phyloP scores from a whole-genome alignment of 2,888 invertebrate genomes.

The Seladonia tumulorum region DNA sequence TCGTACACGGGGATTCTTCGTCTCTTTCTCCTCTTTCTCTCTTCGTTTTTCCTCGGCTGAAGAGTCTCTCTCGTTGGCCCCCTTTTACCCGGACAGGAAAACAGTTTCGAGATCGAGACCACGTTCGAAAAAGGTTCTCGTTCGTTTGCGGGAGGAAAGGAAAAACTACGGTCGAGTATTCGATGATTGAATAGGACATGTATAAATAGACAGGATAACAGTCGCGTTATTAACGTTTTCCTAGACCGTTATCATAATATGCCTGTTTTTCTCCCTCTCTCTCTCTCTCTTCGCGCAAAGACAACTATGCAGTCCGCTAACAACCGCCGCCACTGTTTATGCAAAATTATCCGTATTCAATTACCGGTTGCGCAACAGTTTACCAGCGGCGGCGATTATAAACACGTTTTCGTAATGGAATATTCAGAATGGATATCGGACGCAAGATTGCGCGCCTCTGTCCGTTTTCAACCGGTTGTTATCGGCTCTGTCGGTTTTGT shows the following conservation, averaged over 20 bases:
- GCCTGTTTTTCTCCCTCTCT: background rate
- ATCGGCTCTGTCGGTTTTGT: background rate
- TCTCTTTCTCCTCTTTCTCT: background rate
- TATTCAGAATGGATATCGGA: slow-evolving; percentile 22
- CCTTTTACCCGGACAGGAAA: background rate
- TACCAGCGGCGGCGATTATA: slow-evolving; percentile 31
- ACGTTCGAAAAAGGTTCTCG: background rate
- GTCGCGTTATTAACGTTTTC: slow-evolving; percentile 27
- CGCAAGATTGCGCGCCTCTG: slow-evolving; percentile 22
- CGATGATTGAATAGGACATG: background rate
- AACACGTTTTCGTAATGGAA: slow-evolving; percentile 29
- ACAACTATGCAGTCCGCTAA: slow-evolving; percentile 5
- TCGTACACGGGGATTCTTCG: slow-evolving; percentile 6
- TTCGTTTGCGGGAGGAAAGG: background rate
- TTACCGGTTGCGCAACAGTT: slow-evolving; percentile 41
- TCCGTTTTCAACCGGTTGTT: background rate
- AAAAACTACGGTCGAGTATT: background rate
- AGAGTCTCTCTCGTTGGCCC: background rate
- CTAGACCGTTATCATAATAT: slow-evolving; percentile 32
- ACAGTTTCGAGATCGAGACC: background rate
- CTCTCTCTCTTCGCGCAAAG: slow-evolving; percentile 21
- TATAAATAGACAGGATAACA: background rate
- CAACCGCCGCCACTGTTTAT: slow-evolving; percentile 38
- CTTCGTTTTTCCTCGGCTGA: background rate
- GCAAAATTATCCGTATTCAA: slow-evolving; percentile 53